These are phyloP conservation scores for Callyntrura guangdongensis DNA, from an alignment of 2,888 invertebrate genomes.

Conservation along the genomic window DNA sequence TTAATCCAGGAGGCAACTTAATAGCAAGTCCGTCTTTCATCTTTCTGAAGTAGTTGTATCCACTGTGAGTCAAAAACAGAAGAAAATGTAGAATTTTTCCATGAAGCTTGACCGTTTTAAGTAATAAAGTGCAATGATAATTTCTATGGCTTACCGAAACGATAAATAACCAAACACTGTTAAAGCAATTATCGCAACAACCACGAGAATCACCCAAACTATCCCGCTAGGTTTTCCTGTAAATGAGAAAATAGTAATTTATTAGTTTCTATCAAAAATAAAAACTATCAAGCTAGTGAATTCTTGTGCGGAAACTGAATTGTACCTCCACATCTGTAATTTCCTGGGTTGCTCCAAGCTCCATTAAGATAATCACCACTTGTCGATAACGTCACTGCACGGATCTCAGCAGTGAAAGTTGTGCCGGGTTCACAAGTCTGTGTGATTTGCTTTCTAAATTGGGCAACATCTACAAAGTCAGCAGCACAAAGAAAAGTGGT, in stretches of 20 bases:
- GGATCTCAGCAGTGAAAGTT: constrained; percentile 82
- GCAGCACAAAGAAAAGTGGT: neutral
- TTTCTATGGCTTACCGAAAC: constrained; percentile 77
- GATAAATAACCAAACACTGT: constrained; percentile 74
- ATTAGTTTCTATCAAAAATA: constrained; percentile 6
- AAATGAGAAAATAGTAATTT: constrained; percentile 38
- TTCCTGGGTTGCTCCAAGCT: constrained; percentile 83
- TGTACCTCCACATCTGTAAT: constrained; percentile 82
- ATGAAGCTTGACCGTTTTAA: neutral
- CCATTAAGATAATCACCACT: constrained; percentile 66
- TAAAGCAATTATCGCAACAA: constrained; percentile 67
- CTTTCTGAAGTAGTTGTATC: constrained; percentile 88
- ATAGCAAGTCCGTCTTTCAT: constrained; percentile 90
- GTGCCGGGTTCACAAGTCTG: constrained; percentile 80
- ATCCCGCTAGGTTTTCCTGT: constrained; percentile 80
- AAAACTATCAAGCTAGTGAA: neutral
- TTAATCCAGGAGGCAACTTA: constrained; percentile 89
- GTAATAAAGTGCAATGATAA: neutral
- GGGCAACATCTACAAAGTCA: constrained; percentile 15
- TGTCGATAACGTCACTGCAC: constrained; percentile 78
- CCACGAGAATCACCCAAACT: constrained; percentile 80
- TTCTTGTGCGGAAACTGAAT: neutral
- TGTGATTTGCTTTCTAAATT: constrained; percentile 50
- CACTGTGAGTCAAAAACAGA: constrained; percentile 85
- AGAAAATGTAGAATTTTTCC: neutral